A percentile compares a stretch with the other conserved stretches of the same genome.
Evolutionary conservation across 2,113 vertebrate genomes (phyloP).

Genomic region (Vicugna pacos): DNA sequence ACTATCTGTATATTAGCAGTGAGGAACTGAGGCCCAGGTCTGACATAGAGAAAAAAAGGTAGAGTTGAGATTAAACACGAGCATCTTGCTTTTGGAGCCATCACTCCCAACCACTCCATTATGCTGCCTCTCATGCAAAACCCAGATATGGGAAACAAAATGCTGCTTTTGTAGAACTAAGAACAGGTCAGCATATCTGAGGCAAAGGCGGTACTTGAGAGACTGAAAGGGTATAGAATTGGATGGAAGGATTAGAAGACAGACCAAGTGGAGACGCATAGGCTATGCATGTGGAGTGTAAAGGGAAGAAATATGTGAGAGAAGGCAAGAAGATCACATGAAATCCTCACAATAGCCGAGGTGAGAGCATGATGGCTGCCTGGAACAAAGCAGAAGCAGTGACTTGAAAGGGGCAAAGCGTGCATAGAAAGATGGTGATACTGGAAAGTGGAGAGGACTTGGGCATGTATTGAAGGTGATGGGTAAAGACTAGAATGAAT

Average conservation of each 20-base stretch:
- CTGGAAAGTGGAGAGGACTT: background rate
- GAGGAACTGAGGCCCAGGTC: background rate
- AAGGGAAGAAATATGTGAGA: background rate
- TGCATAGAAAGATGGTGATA: no score
- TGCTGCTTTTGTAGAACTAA: background rate
- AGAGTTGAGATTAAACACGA: background rate
- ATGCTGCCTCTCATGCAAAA: background rate
- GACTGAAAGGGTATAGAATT: background rate
- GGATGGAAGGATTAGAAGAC: background rate
- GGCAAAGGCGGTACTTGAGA: background rate
- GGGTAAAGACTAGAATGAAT: background rate
- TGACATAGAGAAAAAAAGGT: background rate
- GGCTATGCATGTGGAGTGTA: background rate
- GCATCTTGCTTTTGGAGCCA: background rate
- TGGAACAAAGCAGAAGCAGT: background rate
- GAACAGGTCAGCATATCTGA: background rate
- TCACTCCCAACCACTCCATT: rapidly evolving
- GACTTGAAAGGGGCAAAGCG: background rate
- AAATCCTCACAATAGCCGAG: background rate
- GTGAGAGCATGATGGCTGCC: background rate
- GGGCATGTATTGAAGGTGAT: background rate
- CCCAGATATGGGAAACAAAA: background rate
- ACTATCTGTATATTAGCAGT: background rate
- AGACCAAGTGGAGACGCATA: background rate
- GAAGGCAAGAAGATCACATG: background rate